Percentiles rank a stretch among this genome's conserved stretches.
These are phyloP conservation scores for Nerophis ophidion DNA, from an alignment of 2,113 vertebrate species.

Conservation along the genomic window DNA sequence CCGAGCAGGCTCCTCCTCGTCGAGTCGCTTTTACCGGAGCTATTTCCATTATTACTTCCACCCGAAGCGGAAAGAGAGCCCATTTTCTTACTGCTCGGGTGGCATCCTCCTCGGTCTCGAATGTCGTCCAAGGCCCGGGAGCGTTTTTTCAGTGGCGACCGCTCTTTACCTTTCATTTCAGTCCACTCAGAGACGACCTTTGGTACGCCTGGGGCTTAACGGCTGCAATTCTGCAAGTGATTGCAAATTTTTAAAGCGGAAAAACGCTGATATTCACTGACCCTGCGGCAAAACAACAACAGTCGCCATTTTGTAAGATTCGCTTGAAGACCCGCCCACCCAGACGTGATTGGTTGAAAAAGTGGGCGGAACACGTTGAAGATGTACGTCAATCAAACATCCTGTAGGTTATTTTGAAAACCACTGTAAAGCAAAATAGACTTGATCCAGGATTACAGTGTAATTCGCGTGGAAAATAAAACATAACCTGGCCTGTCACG, in stretches of 20 bases:
- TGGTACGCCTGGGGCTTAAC: constrained; percentile 3
- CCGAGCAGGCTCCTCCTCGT: constrained; percentile 76
- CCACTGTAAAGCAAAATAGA: too few relatives aligned
- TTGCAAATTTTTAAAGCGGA: constrained; percentile 24
- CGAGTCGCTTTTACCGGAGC: constrained; percentile 77
- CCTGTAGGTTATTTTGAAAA: too few relatives aligned
- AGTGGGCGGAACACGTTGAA: constrained; percentile 34
- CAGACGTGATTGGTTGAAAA: constrained; percentile 54
- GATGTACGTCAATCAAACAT: constrained; percentile 46
- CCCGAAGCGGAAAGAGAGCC: constrained; percentile 70
- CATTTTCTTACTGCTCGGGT: constrained; percentile 86
- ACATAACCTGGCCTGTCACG: too few relatives aligned
- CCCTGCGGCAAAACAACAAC: constrained; percentile 72
- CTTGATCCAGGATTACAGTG: too few relatives aligned
- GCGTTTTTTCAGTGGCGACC: constrained; percentile 92
- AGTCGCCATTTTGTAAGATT: constrained; percentile 76
- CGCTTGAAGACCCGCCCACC: constrained; percentile 41
- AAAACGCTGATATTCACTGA: constrained; percentile 54
- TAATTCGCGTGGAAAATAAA: too few relatives aligned
- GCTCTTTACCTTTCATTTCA: constrained; percentile 93
- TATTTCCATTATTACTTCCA: constrained; percentile 75
- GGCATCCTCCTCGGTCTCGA: constrained; percentile 81
- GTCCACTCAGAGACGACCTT: constrained; percentile 32
- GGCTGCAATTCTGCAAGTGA: constrained; percentile 24
- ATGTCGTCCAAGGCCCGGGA: constrained; percentile 87